A percentile compares a stretch with the other conserved stretches of the same genome.
Evolutionary conservation across 2,113 vertebrate species (phyloP).

Genomic region (Lepisosteus oculatus): DNA sequence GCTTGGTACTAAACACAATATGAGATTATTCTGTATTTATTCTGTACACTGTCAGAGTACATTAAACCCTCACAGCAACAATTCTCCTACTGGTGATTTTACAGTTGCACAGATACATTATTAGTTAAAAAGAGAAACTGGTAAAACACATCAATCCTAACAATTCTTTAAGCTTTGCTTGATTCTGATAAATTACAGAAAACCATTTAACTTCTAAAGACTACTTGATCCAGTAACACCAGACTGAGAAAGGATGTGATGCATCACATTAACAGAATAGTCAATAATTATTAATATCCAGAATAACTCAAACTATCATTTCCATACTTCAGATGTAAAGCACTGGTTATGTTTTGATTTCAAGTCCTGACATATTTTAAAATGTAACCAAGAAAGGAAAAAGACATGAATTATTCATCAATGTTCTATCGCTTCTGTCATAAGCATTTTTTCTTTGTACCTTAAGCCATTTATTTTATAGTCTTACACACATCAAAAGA

Average conservation of each 20-base stretch:
- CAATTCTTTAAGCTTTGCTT: not conserved
- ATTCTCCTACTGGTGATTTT: too few species aligned
- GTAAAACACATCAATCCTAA: too few species aligned
- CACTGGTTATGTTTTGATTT: slow-evolving; percentile 5
- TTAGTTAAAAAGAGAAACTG: too few species aligned
- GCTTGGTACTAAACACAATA: not conserved
- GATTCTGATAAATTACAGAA: not conserved
- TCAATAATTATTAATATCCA: slow-evolving; percentile 13
- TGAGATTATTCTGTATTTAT: not conserved
- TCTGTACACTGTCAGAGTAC: too few species aligned
- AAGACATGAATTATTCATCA: not conserved
- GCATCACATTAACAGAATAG: not conserved
- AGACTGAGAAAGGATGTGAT: not conserved
- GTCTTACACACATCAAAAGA: not conserved
- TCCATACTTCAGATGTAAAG: slow-evolving; percentile 11
- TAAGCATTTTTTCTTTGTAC: not conserved
- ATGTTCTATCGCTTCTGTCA: not conserved
- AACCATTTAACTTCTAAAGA: too few species aligned
- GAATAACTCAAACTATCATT: slow-evolving; percentile 1
- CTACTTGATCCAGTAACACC: not conserved
- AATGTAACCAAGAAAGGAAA: not conserved
- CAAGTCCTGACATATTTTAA: slow-evolving; percentile 5
- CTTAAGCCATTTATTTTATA: not conserved
- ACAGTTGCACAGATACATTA: too few species aligned
- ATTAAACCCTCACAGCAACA: too few species aligned